phyloP scores from a whole-genome alignment of 2,888 invertebrate species.

The Dascillus cervinus region DNA sequence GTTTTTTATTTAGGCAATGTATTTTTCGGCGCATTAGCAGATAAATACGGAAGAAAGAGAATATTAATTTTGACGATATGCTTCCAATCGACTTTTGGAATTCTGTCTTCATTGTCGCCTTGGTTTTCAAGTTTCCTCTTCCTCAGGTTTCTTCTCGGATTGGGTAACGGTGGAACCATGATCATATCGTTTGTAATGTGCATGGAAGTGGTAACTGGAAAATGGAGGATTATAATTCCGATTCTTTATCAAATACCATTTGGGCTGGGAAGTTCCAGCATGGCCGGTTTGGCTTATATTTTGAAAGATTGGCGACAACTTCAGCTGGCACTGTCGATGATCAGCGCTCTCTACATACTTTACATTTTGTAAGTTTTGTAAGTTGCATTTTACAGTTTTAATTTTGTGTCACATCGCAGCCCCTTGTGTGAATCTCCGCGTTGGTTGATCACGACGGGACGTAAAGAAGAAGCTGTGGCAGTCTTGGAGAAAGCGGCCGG shows the following conservation, averaged over 20 bases:
- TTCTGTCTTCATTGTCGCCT: constrained; percentile 47
- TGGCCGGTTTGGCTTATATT: constrained; percentile 51
- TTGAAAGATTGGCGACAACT: constrained; percentile 55
- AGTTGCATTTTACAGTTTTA: neutral
- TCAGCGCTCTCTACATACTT: constrained; percentile 45
- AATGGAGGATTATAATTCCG: constrained; percentile 53
- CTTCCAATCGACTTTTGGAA: constrained; percentile 48
- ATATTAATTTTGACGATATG: constrained; percentile 50
- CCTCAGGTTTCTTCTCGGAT: constrained; percentile 49
- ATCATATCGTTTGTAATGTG: constrained; percentile 60
- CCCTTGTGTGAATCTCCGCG: constrained; percentile 55
- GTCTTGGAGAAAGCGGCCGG: constrained; percentile 36
- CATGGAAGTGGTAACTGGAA: constrained; percentile 56
- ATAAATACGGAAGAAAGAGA: constrained; percentile 53
- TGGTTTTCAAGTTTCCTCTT: constrained; percentile 48
- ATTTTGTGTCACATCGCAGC: constrained; percentile 23
- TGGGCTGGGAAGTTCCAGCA: constrained; percentile 50
- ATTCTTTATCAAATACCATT: constrained; percentile 58
- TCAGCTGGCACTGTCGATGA: constrained; percentile 47
- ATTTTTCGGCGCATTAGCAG: constrained; percentile 52
- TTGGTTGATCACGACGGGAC: constrained; percentile 53
- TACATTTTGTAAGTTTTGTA: constrained; percentile 44
- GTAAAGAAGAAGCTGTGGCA: constrained; percentile 45
- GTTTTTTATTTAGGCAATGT: constrained; percentile 52
- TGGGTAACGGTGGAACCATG: constrained; percentile 55